Conservation (phyloP, 1,140 invertebrate species). For the Rhyacophila brunnea region DNA sequence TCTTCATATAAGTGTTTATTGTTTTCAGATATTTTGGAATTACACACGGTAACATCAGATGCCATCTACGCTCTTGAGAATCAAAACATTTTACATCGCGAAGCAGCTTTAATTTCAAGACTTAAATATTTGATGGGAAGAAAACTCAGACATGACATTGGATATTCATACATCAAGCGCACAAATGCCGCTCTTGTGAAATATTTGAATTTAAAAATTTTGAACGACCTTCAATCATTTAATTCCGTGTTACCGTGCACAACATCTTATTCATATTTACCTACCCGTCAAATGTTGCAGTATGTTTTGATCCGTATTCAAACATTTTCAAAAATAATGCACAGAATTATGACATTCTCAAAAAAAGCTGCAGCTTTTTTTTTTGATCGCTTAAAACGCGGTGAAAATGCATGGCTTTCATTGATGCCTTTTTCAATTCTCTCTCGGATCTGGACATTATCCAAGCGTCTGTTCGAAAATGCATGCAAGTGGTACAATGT, state of each 20-base stretch:
- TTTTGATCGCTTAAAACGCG: constrained; percentile 52
- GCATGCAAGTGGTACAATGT: constrained; percentile 55
- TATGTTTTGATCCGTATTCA: constrained; percentile 57
- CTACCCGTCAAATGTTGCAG: constrained; percentile 60
- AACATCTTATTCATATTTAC: constrained; percentile 42
- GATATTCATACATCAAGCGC: constrained; percentile 58
- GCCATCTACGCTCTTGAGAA: constrained; percentile 48
- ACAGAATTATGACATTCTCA: constrained; percentile 50
- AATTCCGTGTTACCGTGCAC: constrained; percentile 38
- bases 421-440: constrained; percentile 56
- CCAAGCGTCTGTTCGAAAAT: constrained; percentile 49
- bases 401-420: constrained; percentile 58
- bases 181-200: constrained; percentile 55
- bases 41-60: constrained; percentile 40
- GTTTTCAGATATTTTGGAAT: constrained; percentile 42
- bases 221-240: constrained; percentile 50
- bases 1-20: neutral
- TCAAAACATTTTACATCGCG: constrained; percentile 52
- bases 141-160: constrained; percentile 62
- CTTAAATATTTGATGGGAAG: constrained; percentile 61
- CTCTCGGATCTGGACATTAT: constrained; percentile 59
- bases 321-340: constrained; percentile 58
- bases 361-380: constrained; percentile 52
- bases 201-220: constrained; percentile 52
- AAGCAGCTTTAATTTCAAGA: constrained; percentile 57